Evolutionary conservation across 1,140 invertebrate genomes (phyloP), one percentile per base, ranked within the genome.

Genomic region (Halesus radiatus): DNA sequence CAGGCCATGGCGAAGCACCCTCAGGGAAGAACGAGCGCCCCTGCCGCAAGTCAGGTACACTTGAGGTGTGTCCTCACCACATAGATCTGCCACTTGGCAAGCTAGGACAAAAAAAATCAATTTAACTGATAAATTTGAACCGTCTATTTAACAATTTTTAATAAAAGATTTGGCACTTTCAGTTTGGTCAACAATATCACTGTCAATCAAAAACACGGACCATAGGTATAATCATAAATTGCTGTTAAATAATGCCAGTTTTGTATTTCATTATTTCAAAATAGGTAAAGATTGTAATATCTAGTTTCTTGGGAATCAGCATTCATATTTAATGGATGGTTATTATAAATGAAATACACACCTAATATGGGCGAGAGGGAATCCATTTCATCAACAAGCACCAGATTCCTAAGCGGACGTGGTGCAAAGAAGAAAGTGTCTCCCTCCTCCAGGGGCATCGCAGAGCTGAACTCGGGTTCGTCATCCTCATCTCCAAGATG

Each of bases 401-500:
- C 97, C 7, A 99, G 92, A 92, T 99, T 99, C 85, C 98, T 94
- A 0, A 99, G 90, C 3, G 95, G 92, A 85, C 98, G 91, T 16
- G 98, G 98, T 7, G 97, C 97, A 90, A 99, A 99, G 90, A 99
- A 99, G 88, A 99, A 99, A 3, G 98, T 99, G 84, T 99, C 98
- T 5, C 98, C 98, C 88, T 99, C 98, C 88, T 99, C 98, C 52
- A 99, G 87, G 3, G 98, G 98, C 95, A 99, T 99, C 13, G 96
- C 97, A 60, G 98, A 99, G 88, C 97, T 99, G 86, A 99, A 99
- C 88, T 99, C 98, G 4, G 98, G 97, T 85, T 99, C 98, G 89
- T 99, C 98, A 88, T 99, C 98, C 87, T 99, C 98, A 91, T 99
- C 99, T 37, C 98, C 99, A 81, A 99, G 91, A 89, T 99, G 97